Evolutionary conservation across 2,888 invertebrate species (phyloP).

Genomic region (Podabrus alpinus): DNA sequence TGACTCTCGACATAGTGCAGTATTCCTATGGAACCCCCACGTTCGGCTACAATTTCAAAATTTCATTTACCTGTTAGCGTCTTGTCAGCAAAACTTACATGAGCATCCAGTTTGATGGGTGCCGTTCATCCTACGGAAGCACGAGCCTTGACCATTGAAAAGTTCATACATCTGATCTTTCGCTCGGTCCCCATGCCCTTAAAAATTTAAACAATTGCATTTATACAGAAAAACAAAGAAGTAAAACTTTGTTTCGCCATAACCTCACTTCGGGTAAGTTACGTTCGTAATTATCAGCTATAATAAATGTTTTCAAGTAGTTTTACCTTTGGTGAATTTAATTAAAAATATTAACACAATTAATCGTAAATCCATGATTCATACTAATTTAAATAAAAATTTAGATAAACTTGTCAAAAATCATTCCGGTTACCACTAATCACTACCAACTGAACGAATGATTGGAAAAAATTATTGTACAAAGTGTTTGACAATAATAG

Average conservation of each 20-base stretch:
- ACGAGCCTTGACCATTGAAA: conserved; percentile 73
- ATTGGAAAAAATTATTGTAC: neutral
- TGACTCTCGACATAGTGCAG: conserved; percentile 71
- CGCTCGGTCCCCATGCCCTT: conserved; percentile 65
- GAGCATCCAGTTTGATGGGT: conserved; percentile 95
- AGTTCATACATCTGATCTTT: conserved; percentile 80
- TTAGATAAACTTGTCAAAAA: neutral
- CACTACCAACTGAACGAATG: neutral
- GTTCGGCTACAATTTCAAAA: conserved; percentile 62
- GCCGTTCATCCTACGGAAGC: conserved; percentile 89
- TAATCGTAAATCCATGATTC: conserved; percentile 16
- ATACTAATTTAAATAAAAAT: conserved; percentile 5
- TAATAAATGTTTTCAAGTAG: neutral
- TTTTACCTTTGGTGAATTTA: conserved; percentile 4
- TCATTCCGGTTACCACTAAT: neutral
- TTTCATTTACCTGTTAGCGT: neutral
- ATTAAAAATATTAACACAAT: conserved; percentile 10
- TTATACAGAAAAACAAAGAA: neutral
- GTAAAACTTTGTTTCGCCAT: neutral
- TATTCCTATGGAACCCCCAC: conserved; percentile 82
- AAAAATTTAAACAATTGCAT: conserved; percentile 20
- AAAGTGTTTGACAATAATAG: neutral
- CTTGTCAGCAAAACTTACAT: conserved; percentile 66
- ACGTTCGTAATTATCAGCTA: neutral
- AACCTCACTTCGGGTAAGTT: neutral